A percentile compares a stretch with the other conserved stretches of the same genome.
Conservation (phyloP, 2,113 vertebrate genomes). For the Chitala chitala region DNA sequence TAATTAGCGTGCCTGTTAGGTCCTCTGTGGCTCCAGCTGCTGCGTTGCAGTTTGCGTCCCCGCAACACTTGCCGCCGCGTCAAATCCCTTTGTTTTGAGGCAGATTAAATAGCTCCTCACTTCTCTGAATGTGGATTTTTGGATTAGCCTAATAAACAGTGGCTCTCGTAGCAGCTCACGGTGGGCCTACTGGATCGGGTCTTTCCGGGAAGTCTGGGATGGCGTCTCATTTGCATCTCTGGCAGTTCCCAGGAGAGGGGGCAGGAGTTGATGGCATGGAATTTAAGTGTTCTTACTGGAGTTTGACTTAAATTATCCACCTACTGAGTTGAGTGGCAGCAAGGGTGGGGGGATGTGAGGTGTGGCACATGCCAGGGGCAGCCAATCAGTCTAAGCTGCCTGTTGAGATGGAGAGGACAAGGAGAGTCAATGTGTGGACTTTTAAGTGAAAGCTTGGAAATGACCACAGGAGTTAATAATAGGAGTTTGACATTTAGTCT, state of each 20-base stretch:
- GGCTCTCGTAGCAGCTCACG: constrained; percentile 56
- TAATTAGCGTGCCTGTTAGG: not conserved
- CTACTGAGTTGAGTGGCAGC: not conserved
- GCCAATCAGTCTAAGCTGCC: not conserved
- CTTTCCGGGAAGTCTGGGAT: not conserved
- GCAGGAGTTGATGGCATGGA: not conserved
- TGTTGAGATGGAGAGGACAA: not conserved
- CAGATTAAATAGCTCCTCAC: constrained; percentile 61
- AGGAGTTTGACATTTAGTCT: constrained; percentile 3
- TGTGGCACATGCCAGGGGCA: not conserved
- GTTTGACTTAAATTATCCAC: not conserved
- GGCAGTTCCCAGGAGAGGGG: constrained; percentile 16
- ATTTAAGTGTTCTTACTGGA: not conserved
- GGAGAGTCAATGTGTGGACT: too few species aligned
- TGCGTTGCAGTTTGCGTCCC: not conserved
- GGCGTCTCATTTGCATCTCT: constrained; percentile 20
- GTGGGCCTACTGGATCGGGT: constrained; percentile 56
- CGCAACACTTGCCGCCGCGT: constrained; percentile 24
- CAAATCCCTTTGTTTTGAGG: constrained; percentile 67
- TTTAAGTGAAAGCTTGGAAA: constrained; percentile 1
- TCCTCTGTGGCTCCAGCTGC: not conserved
- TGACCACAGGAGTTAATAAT: constrained; percentile 7
- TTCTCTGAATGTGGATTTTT: constrained; percentile 65
- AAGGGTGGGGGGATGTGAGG: not conserved
- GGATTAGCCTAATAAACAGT: constrained; percentile 71